phyloP scores from a whole-genome alignment of 64 coral and sea anemone genomes.

The Dendrophyllia cribrosa region DNA sequence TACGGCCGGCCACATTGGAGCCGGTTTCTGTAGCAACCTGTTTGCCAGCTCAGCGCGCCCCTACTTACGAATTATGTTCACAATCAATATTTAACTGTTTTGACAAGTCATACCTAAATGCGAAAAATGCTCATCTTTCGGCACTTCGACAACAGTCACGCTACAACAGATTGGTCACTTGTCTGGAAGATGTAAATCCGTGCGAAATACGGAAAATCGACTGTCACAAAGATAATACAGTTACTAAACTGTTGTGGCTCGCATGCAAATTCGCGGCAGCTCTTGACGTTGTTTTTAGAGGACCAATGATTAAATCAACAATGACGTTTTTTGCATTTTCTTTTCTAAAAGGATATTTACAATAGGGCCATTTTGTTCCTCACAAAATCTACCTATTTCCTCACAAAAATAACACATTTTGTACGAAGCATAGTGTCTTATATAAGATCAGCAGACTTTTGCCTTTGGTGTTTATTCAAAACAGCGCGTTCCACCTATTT shows the following conservation, averaged over 20 bases:
- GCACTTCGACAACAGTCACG: not conserved
- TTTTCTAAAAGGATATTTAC: too few species aligned
- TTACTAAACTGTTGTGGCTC: not conserved
- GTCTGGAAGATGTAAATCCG: not conserved
- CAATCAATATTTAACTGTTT: constrained; percentile 22
- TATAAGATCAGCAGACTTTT: too few species aligned
- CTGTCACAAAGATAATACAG: not conserved
- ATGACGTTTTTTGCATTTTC: too few species aligned
- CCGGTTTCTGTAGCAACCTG: constrained; percentile 17
- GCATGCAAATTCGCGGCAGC: not conserved
- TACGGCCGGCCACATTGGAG: not conserved
- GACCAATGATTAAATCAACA: not conserved
- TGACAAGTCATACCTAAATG: not conserved
- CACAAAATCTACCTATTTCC: too few species aligned
- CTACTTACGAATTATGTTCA: not conserved
- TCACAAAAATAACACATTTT: too few species aligned
- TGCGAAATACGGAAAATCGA: not conserved
- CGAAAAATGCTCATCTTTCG: not conserved
- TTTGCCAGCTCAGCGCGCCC: not conserved
- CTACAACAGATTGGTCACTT: not conserved
- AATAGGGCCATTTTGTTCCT: too few species aligned
- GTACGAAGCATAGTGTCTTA: too few species aligned
- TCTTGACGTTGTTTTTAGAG: not conserved
- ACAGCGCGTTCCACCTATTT: too few species aligned
- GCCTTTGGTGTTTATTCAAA: too few species aligned